phyloP scores from a whole-genome alignment of 2,888 invertebrate species.

The Heterodera filipjevi region DNA sequence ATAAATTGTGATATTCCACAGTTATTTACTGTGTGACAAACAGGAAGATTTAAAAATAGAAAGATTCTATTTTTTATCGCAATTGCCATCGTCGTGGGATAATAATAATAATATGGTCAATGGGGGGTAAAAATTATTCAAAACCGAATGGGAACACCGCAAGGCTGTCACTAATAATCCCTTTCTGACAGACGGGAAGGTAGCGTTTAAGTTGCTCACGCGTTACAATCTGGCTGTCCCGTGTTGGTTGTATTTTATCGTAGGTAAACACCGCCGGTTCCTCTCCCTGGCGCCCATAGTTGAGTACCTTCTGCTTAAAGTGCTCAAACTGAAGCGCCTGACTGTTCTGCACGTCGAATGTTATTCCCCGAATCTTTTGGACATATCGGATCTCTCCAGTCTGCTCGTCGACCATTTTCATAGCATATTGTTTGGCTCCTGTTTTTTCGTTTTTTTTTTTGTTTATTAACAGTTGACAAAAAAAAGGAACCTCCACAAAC shows the following conservation, averaged over 20 bases:
- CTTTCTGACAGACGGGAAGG: neutral
- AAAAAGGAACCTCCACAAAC: neutral
- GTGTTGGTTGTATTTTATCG: neutral
- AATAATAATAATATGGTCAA: no score
- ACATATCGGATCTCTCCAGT: neutral
- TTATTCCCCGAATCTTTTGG: neutral
- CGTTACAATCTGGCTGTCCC: neutral
- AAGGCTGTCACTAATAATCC: neutral
- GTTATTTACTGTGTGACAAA: neutral
- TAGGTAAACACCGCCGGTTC: neutral
- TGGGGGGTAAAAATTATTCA: neutral
- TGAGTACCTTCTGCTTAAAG: constrained; percentile 1
- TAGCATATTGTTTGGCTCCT: constrained; percentile 17
- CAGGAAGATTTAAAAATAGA: neutral
- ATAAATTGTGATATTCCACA: no score
- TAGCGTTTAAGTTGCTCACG: neutral
- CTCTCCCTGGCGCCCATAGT: neutral
- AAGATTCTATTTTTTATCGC: no score
- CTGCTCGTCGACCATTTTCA: neutral
- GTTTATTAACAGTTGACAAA: no score
- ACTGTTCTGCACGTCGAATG: neutral
- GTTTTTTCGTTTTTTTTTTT: no score
- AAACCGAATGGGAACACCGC: neutral
- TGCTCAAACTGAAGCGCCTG: constrained; percentile 11
- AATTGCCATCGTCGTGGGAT: no score